Conservation (phyloP, 2,797 vertebrate genomes). For the Sebastes dallii region DNA sequence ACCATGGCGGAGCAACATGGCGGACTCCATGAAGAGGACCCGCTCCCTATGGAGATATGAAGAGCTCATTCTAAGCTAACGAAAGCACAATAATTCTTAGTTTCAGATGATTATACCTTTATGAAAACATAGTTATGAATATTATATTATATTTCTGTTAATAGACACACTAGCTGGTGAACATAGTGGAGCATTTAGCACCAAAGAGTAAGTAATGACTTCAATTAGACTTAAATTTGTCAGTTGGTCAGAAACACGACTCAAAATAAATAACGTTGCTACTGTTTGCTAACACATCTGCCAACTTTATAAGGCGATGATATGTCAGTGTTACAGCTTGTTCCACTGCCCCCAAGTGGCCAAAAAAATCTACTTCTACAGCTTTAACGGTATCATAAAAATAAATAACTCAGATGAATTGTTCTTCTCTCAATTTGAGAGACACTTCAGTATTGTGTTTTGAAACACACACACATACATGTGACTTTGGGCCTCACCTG, state of each 20-base stretch:
- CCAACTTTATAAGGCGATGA: background rate
- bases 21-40: too few relatives aligned
- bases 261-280: background rate
- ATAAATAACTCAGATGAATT: background rate
- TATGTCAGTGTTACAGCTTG: background rate
- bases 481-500: constrained; percentile 69
- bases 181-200: background rate
- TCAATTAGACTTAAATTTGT: too few relatives aligned
- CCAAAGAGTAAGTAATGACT: background rate
- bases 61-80: too few relatives aligned
- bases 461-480: background rate
- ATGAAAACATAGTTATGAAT: too few relatives aligned
- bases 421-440: background rate
- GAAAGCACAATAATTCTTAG: too few relatives aligned
- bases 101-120: too few relatives aligned
- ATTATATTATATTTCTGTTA: too few relatives aligned
- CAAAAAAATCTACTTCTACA: background rate
- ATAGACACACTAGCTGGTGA: background rate
- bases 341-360: background rate
- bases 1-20: too few relatives aligned
- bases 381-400: background rate
- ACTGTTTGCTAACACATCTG: background rate
- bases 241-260: background rate
- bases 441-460: background rate
- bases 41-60: too few relatives aligned